Percentiles rank a stretch among this genome's conserved stretches.
These are phyloP conservation scores for Diadegma fenestrale DNA, from an alignment of 2,888 invertebrate species.

Conservation along the genomic window DNA sequence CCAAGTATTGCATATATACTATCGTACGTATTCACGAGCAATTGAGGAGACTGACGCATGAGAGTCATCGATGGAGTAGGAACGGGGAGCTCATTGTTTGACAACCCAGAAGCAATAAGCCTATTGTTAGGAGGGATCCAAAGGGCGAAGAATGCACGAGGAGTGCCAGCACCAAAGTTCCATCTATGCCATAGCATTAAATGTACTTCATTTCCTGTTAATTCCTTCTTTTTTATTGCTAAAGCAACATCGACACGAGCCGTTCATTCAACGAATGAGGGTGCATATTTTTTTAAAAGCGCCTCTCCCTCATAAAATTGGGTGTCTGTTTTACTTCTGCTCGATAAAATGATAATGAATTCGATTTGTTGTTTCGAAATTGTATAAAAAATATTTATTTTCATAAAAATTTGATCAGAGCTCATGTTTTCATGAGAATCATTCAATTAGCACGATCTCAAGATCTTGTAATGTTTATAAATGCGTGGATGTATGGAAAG, in stretches of 20 bases:
- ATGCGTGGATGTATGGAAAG: too few relatives aligned
- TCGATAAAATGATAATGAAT: neutral
- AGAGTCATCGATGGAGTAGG: slow-evolving; percentile 14
- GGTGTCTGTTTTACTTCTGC: neutral
- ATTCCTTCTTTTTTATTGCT: slow-evolving; percentile 61
- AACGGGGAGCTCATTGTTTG: slow-evolving; percentile 43
- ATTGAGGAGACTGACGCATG: slow-evolving; percentile 61
- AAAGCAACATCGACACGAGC: slow-evolving; percentile 64
- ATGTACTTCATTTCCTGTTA: slow-evolving; percentile 51
- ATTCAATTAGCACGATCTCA: neutral
- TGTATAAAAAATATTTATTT: neutral
- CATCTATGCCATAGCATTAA: slow-evolving; percentile 5
- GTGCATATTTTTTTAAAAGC: neutral
- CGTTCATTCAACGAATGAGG: slow-evolving; percentile 62
- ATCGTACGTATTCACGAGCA: slow-evolving; percentile 53
- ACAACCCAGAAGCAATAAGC: slow-evolving; percentile 26
- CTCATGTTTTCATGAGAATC: neutral
- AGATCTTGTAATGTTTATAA: neutral
- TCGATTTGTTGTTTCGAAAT: neutral
- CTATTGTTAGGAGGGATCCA: slow-evolving; percentile 5
- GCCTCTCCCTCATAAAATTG: neutral
- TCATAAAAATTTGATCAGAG: neutral
- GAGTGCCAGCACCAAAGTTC: slow-evolving; percentile 61
- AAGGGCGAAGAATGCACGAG: slow-evolving; percentile 26
- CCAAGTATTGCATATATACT: neutral